These are phyloP conservation scores for Clangula hyemalis DNA, from an alignment of 2,797 vertebrate species.

Conservation along the genomic window DNA sequence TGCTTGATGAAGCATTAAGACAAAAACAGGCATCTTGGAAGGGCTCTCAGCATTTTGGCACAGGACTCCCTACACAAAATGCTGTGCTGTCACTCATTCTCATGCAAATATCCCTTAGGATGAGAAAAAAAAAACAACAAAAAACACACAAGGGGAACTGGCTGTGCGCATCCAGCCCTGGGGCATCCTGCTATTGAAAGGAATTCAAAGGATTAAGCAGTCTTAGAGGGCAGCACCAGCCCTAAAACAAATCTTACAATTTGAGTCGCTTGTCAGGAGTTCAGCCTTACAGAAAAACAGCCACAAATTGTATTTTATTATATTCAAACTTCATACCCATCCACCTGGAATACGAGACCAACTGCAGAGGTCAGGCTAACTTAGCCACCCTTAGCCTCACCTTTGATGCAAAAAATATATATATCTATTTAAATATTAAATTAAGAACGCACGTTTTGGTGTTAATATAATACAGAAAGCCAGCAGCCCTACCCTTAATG, in stretches of 20 bases:
- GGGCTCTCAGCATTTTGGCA: not conserved
- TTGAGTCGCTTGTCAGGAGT: not conserved
- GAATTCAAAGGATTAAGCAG: not conserved
- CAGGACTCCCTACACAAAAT: not conserved
- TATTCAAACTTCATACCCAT: not conserved
- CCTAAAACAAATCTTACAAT: not conserved
- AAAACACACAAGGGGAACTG: not conserved
- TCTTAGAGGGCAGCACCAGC: not conserved
- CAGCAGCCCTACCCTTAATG: too few relatives aligned
- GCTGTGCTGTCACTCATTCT: not conserved
- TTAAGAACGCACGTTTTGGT: too few relatives aligned
- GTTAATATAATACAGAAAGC: too few relatives aligned
- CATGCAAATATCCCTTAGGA: not conserved
- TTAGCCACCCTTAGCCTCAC: not conserved
- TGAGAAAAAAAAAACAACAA: not conserved
- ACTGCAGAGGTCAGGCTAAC: not conserved
- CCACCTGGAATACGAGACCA: too few relatives aligned
- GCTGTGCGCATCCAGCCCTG: rapidly evolving
- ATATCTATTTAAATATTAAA: too few relatives aligned
- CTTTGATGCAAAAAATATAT: too few relatives aligned
- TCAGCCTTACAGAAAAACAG: not conserved
- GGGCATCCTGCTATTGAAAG: not conserved
- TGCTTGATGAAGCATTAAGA: not conserved
- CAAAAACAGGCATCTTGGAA: not conserved
- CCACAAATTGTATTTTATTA: too few relatives aligned